A percentile compares a stretch with the other conserved stretches of the same genome.
Evolutionary conservation across 2,888 invertebrate genomes (phyloP).

Genomic region (Drosophila mimica): DNA sequence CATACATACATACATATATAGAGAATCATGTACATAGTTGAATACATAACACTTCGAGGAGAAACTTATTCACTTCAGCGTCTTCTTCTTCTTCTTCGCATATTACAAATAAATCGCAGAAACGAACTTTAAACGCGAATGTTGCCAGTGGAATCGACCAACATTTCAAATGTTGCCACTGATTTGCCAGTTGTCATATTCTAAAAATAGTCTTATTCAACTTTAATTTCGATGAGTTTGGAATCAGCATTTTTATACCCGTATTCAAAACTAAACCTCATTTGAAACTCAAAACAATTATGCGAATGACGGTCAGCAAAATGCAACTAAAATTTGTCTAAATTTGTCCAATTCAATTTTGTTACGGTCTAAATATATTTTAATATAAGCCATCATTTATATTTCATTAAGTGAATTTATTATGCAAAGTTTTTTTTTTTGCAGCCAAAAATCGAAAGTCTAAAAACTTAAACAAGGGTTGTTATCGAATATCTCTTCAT

Average conservation of each 20-base stretch:
- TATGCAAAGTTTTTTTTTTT: too few species aligned
- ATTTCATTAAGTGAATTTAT: too few species aligned
- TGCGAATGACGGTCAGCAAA: not conserved
- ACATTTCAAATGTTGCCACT: not conserved
- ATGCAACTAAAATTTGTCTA: not conserved
- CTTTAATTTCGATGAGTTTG: not conserved
- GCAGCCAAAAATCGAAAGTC: not conserved
- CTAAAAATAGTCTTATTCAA: not conserved
- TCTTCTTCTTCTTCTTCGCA: not conserved
- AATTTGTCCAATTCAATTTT: not conserved
- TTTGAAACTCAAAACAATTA: not conserved
- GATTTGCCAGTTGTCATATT: not conserved
- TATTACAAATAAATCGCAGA: not conserved
- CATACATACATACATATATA: too few species aligned
- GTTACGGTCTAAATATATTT: not conserved
- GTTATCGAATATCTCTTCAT: not conserved
- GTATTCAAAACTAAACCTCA: not conserved
- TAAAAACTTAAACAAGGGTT: not conserved
- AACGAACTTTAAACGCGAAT: not conserved
- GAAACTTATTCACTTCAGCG: slow-evolving; percentile 1
- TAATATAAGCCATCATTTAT: too few species aligned
- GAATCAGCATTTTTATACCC: not conserved
- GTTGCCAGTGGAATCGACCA: too few species aligned
- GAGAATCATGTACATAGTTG: not conserved
- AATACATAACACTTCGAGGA: slow-evolving; percentile 5